phyloP scores from a whole-genome alignment of 2,888 invertebrate species.

The Zelleria hepariella region DNA sequence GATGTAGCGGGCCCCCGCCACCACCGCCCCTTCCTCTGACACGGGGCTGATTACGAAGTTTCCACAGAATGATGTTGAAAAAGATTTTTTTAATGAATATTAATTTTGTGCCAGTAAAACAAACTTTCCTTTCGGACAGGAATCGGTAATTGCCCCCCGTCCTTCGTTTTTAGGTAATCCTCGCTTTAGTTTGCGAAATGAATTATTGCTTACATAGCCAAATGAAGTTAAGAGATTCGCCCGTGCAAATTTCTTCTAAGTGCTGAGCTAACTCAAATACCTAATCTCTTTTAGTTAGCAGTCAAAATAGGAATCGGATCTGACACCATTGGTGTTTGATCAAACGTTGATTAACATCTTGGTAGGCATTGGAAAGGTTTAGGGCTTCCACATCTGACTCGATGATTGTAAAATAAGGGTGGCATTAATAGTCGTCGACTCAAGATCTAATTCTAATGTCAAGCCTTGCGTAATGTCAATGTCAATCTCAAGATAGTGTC shows the following conservation, averaged over 20 bases:
- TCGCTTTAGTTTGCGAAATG: not conserved
- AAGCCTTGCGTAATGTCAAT: too few species aligned
- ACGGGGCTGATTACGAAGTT: conserved; percentile 63
- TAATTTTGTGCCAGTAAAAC: conserved; percentile 63
- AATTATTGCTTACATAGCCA: conserved; percentile 1
- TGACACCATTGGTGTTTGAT: too few species aligned
- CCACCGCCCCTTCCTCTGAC: conserved; percentile 27
- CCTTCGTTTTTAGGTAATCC: conserved; percentile 41
- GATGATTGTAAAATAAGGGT: not conserved
- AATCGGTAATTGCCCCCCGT: conserved; percentile 60
- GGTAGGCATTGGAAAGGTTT: not conserved
- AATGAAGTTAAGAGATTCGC: not conserved
- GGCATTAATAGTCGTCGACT: too few species aligned
- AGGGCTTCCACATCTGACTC: not conserved
- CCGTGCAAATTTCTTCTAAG: not conserved
- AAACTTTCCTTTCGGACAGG: conserved; percentile 57
- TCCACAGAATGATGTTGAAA: conserved; percentile 56
- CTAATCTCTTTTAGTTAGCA: too few species aligned
- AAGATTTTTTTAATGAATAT: conserved; percentile 70
- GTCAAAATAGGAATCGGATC: too few species aligned
- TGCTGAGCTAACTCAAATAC: not conserved
- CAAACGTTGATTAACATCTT: not conserved
- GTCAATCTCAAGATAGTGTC: too few species aligned
- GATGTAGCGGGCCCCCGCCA: conserved; percentile 31
- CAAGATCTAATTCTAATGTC: too few species aligned